Base-by-base conservation (phyloP, 2,888 invertebrate species). In the Orthosia cruda region DNA sequence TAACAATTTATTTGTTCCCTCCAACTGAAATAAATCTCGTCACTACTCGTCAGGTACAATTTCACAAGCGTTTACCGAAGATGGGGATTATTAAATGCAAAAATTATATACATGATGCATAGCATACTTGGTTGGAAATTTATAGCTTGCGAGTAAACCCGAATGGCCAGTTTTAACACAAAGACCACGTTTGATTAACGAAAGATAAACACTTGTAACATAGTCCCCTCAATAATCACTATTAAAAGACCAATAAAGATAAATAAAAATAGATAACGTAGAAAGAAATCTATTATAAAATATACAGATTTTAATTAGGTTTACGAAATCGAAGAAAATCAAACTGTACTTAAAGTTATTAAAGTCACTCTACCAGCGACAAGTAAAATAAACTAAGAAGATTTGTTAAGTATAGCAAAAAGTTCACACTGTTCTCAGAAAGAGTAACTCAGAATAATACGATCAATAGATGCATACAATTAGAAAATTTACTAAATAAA, bases 121-220 rank as follows among this genome's bases (percentile, higher is more conserved):
- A 9, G 1, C 40, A 9, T 40, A 50, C 18, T 7, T 18, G 5
- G 50, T 3, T n/a, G 3, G 40, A 7, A 40, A 40, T 40, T 1
- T 1, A 52, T 11, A 47, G 1, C 3, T 26, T 26, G 4, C 2
- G 40, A 32, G 26, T 9, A 57, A 57, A 1, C 16, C 9, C 0
- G 26, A 16, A 9, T 32, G 16, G 3, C 16, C 26, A 26, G 57
- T 58, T 18, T 20, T 20, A 23, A n/a, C n/a, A 4, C 26, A 26
- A 16, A 26, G 11, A 4, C n/a, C 40, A 32, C 13, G n/a, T 59
- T 40, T 40, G 7, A 40, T 40, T 40, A 40, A 40, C 7, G 2
- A n/a, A 40, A 20, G 15, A 57, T 11, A 64, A 67, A 58, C 18
- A 58, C 68, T 58, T 68, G 45, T 47, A 32, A 23, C 4, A 49